Evolutionary conservation across 2,797 vertebrate genomes (phyloP).

Genomic region (Pangasius sanitwongsei): DNA sequence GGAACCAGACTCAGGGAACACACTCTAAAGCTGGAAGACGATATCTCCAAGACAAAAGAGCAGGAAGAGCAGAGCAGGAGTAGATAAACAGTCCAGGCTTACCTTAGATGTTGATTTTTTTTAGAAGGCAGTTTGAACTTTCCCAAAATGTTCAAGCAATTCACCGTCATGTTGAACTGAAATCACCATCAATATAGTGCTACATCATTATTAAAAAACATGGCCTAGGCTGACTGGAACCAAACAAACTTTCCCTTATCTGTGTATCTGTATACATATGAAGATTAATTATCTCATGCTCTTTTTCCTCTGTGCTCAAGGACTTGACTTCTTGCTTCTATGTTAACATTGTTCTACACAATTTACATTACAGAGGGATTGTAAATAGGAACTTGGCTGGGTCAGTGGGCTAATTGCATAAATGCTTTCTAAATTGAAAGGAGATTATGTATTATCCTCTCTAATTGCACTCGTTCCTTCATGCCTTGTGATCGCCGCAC

Average conservation of each 20-base stretch:
- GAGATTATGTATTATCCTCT: conserved; percentile 55
- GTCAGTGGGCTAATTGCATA: conserved; percentile 57
- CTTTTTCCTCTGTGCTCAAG: neutral
- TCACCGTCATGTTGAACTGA: too few species aligned
- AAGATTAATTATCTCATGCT: conserved; percentile 5
- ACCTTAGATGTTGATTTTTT: neutral
- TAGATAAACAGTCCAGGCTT: neutral
- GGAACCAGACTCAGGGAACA: neutral
- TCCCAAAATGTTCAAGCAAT: neutral
- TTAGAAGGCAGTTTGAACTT: neutral
- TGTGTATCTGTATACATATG: neutral
- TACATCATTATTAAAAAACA: neutral
- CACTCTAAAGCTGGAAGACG: neutral
- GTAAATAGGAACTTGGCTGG: conserved; percentile 42
- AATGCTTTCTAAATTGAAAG: conserved; percentile 55
- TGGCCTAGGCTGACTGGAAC: neutral
- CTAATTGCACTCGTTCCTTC: conserved; percentile 46
- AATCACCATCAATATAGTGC: neutral
- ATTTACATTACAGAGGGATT: conserved; percentile 36
- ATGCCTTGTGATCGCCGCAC: conserved; percentile 45
- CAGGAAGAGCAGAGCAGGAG: neutral
- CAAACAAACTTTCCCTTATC: neutral
- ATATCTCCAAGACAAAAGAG: neutral
- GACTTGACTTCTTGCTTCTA: neutral
- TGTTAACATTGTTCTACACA: conserved; percentile 20